These are phyloP conservation scores for Drosophila colorata DNA, from an alignment of 2,888 invertebrate genomes.

Conservation along the genomic window DNA sequence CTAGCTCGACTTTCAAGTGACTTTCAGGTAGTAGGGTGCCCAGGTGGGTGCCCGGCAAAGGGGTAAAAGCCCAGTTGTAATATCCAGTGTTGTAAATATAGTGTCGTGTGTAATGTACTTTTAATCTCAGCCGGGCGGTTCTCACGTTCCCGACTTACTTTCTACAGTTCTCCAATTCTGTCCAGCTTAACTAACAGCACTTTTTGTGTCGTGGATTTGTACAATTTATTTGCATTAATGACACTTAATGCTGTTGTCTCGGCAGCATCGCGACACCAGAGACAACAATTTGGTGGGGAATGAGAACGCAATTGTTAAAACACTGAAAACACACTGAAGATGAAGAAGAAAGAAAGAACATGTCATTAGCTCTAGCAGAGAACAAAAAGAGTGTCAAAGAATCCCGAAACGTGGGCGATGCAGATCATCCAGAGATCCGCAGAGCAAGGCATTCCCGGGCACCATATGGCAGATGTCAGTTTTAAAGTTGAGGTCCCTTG, in stretches of 20 bases:
- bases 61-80: neutral
- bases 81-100: no score
- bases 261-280: slow-evolving; percentile 38
- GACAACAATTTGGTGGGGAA: slow-evolving; percentile 42
- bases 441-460: slow-evolving; percentile 1
- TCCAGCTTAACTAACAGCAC: slow-evolving; percentile 34
- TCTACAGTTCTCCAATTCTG: slow-evolving; percentile 23
- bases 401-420: neutral
- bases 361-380: slow-evolving; percentile 56
- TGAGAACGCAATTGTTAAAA: slow-evolving; percentile 69
- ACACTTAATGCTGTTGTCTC: slow-evolving; percentile 62
- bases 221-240: slow-evolving; percentile 80
- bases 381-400: slow-evolving; percentile 28
- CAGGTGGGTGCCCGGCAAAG: neutral
- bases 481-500: slow-evolving; percentile 26
- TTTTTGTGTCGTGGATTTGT: slow-evolving; percentile 38
- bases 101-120: slow-evolving; percentile 51
- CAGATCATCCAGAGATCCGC: slow-evolving; percentile 17
- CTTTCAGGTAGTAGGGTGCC: slow-evolving; percentile 34
- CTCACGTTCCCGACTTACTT: slow-evolving; percentile 39
- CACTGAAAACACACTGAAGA: slow-evolving; percentile 31
- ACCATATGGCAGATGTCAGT: slow-evolving; percentile 6
- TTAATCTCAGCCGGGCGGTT: slow-evolving; percentile 59
- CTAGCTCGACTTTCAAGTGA: slow-evolving; percentile 53
- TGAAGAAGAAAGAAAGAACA: slow-evolving; percentile 35